Base-by-base conservation (phyloP, 2,888 invertebrate genomes). In the Bruchidius siliquastri region DNA sequence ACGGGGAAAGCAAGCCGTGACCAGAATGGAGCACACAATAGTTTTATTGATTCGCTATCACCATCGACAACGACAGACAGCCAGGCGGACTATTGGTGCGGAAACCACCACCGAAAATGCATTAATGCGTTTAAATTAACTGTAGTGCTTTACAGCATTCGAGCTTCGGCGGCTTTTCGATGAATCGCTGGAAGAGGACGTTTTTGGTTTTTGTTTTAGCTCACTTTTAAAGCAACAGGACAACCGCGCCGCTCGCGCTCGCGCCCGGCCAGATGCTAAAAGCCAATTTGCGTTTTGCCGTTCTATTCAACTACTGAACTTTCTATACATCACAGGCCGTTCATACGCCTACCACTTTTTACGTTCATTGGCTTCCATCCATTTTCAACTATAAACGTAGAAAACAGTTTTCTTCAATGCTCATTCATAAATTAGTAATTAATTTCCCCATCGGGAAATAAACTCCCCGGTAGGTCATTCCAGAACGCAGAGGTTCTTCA, bases 1-100 rank as follows among this genome's bases (percentile, higher is more conserved):
- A 84, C 83, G 83, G 82, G 81, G 82, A 79, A 79, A 79, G 80
- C 82, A 79, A 79, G 80, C 82, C 85, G 85, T 85, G 85, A 85
- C 83, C 83, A 80, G 85, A 84, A 85, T 85, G 80, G 79, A 79
- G 79, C 77, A 49, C 49, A 81, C 81, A 82, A 82, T 79, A 76
- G 81, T 79, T 79, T 77, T 80, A 83, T 84, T 83, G 83, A 84
- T 83, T 82, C 81, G 82, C n/a, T n/a, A n/a, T n/a, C n/a, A n/a
- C n/a, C n/a, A n/a, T n/a, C n/a, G n/a, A n/a, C n/a, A n/a, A n/a
- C n/a, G n/a, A n/a, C n/a, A n/a, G n/a, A n/a, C n/a, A n/a, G n/a
- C 81, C 78, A 13, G 49, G 6, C 18, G 18, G 78, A 79, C 80
- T 80, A 81, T 82, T 82, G 82, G 79, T 75, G 79, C 80, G 82